These are phyloP conservation scores for Ianthella basta DNA, from an alignment of 37 sponge, comb jelly and placozoan genomes.

Conservation along the genomic window DNA sequence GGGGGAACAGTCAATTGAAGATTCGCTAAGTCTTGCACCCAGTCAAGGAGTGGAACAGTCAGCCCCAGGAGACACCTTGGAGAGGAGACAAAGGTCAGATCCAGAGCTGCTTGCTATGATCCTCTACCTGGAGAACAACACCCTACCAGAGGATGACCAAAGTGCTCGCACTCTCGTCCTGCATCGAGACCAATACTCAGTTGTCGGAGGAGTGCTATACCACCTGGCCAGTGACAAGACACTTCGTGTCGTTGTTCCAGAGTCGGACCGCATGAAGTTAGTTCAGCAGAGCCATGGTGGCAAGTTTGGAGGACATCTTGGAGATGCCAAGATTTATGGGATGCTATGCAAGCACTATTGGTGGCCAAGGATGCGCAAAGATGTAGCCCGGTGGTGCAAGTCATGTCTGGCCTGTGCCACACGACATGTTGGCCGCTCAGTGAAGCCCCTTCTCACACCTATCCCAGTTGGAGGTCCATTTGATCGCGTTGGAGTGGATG, in stretches of 20 bases:
- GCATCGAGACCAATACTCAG: background rate
- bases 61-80: background rate
- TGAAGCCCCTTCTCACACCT: constrained; percentile 25
- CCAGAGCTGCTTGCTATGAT: constrained; percentile 7
- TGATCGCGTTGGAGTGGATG: constrained; percentile 45
- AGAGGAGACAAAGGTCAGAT: constrained; percentile 23
- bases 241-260: constrained; percentile 20
- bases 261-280: background rate
- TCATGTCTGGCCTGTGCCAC: constrained; percentile 48
- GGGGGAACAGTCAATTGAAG: too few relatives aligned
- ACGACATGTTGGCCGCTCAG: constrained; percentile 19
- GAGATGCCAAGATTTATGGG: constrained; percentile 14
- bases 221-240: constrained; percentile 3
- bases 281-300: constrained; percentile 40
- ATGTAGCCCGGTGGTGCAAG: constrained; percentile 13
- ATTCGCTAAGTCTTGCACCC: too few relatives aligned
- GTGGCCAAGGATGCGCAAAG: constrained; percentile 49
- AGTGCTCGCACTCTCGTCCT: constrained; percentile 3
- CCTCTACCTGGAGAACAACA: constrained; percentile 8
- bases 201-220: constrained; percentile 37
- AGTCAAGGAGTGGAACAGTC: background rate
- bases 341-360: constrained; percentile 37
- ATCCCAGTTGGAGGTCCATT: constrained; percentile 57
- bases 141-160: constrained; percentile 24
- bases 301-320: constrained; percentile 38